A percentile compares a stretch with the other conserved stretches of the same genome.
Evolutionary conservation across 2,888 invertebrate species (phyloP).

Genomic region (Dasypogon diadema): DNA sequence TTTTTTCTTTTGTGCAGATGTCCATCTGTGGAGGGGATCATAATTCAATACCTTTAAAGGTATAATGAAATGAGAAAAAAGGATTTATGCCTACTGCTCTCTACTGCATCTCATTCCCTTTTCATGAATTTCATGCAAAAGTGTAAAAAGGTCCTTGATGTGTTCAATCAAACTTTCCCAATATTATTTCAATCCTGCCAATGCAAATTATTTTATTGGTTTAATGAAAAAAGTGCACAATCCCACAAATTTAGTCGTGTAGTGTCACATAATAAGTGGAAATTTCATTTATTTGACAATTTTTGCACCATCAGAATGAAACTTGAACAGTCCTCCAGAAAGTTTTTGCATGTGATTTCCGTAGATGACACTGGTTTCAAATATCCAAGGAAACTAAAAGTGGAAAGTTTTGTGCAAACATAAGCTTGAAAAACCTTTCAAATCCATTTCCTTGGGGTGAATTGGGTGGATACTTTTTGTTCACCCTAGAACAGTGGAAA

Average conservation of each 20-base stretch:
- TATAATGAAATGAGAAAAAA: too few relatives aligned
- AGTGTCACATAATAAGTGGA: constrained; percentile 32
- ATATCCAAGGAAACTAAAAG: constrained; percentile 10
- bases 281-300: constrained; percentile 35
- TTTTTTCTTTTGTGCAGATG: too few relatives aligned
- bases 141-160: too few relatives aligned
- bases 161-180: too few relatives aligned
- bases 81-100: too few relatives aligned
- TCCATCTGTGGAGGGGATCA: too few relatives aligned
- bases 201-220: too few relatives aligned
- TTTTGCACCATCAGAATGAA: constrained; percentile 24
- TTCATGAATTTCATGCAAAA: too few relatives aligned
- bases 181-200: too few relatives aligned
- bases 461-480: not conserved
- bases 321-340: not conserved
- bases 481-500: constrained; percentile 15
- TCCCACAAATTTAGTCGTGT: not conserved
- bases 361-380: constrained; percentile 31
- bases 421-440: constrained; percentile 37
- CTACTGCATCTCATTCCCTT: too few relatives aligned
- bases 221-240: not conserved
- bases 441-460: constrained; percentile 17
- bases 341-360: constrained; percentile 25
- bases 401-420: constrained; percentile 42
- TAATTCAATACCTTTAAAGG: too few relatives aligned